phyloP scores from a whole-genome alignment of 2,113 vertebrate species.

The Hydrochoerus hydrochaeris region DNA sequence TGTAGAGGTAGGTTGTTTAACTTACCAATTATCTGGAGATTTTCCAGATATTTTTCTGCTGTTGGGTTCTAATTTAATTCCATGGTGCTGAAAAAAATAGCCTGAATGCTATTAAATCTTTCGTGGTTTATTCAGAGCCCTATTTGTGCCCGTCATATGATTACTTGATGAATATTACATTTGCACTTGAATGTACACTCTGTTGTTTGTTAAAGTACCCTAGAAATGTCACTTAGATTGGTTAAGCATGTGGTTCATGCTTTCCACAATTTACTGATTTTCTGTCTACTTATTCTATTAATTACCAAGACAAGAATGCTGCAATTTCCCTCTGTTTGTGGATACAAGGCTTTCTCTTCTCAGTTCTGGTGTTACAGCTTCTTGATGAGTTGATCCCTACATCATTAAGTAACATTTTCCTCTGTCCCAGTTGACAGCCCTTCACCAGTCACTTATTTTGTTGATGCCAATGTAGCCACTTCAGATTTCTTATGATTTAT shows the following conservation, averaged over 20 bases:
- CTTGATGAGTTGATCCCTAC: not conserved
- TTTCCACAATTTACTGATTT: slow-evolving; percentile 46
- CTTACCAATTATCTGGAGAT: not conserved
- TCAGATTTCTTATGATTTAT: not conserved
- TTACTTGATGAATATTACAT: not conserved
- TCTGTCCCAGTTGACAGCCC: not conserved
- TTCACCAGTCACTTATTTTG: not conserved
- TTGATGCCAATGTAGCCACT: not conserved
- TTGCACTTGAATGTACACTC: not conserved
- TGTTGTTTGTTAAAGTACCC: not conserved
- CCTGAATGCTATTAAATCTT: not conserved
- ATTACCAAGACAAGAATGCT: not conserved
- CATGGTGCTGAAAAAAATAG: not conserved
- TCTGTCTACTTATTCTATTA: slow-evolving; percentile 22
- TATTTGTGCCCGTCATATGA: not conserved
- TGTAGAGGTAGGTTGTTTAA: slow-evolving; percentile 23
- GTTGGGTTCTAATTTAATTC: not conserved
- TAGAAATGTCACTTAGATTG: not conserved
- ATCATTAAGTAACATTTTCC: not conserved
- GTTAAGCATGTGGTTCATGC: not conserved
- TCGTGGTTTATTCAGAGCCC: not conserved
- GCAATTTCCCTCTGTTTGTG: not conserved
- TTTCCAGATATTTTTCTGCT: not conserved
- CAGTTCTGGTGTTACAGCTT: not conserved
- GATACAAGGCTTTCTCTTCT: not conserved